phyloP scores from a whole-genome alignment of 1,140 invertebrate species.

The Cecropterus lyciades region DNA sequence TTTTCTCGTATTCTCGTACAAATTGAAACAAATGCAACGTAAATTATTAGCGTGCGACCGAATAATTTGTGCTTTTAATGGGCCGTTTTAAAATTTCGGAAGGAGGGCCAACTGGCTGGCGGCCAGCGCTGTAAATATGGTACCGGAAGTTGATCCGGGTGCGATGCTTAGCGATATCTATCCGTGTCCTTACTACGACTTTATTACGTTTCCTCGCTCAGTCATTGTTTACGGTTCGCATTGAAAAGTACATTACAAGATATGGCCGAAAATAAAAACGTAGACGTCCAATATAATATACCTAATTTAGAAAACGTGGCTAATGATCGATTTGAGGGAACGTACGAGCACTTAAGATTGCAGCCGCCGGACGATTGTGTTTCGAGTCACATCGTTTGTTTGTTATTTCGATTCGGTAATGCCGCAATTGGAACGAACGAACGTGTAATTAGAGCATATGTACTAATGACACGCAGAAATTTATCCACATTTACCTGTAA shows the following conservation, averaged over 20 bases:
- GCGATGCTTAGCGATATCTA: constrained; percentile 12
- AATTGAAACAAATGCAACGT: constrained; percentile 53
- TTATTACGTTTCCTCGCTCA: no score
- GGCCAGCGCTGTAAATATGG: constrained; percentile 54
- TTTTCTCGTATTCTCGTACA: constrained; percentile 50
- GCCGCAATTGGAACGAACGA: neutral
- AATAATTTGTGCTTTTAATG: constrained; percentile 67
- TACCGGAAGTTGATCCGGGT: constrained; percentile 55
- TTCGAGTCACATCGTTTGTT: neutral
- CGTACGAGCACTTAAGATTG: no score
- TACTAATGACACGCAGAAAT: constrained; percentile 2
- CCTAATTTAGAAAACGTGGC: no score
- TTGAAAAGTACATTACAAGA: no score
- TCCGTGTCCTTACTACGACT: no score
- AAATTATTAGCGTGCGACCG: constrained; percentile 49
- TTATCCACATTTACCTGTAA: neutral
- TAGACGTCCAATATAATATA: no score
- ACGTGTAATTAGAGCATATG: neutral
- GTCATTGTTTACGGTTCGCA: no score
- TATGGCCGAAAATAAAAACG: no score
- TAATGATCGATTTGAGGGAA: no score
- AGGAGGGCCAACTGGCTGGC: constrained; percentile 64
- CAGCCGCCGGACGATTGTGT: neutral
- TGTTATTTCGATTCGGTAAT: no score
- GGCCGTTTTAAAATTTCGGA: constrained; percentile 47